Percentiles rank a stretch among this genome's conserved stretches.
phyloP scores from a whole-genome alignment of 2,888 invertebrate species.

The Oeneis ivallda region DNA sequence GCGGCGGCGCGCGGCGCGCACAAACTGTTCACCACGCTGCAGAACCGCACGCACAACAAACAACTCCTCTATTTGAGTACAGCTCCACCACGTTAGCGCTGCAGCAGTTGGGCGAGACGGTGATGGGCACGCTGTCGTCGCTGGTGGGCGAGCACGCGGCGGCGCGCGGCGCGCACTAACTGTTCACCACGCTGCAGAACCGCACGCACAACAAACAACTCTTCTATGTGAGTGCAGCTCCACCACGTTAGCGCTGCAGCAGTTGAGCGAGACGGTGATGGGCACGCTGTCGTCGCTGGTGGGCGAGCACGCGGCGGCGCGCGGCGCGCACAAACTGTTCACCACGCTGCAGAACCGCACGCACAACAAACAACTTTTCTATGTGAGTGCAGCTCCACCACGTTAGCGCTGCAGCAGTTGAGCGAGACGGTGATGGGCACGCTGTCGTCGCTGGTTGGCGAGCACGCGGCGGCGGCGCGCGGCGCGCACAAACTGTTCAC shows the following conservation, averaged over 20 bases:
- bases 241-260: neutral
- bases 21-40: conserved; percentile 1
- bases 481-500: conserved; percentile 1
- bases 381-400: neutral
- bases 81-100: neutral
- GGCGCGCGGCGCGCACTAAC: conserved; percentile 79
- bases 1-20: conserved; percentile 78
- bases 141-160: neutral
- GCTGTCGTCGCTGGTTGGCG: neutral
- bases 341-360: too few relatives aligned
- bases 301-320: neutral
- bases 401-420: neutral
- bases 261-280: neutral
- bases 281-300: neutral
- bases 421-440: conserved; percentile 8
- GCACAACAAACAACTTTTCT: too few relatives aligned
- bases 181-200: conserved; percentile 3
- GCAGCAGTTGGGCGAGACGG: neutral
- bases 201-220: conserved; percentile 5
- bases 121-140: conserved; percentile 10
- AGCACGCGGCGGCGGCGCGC: too few relatives aligned
- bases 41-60: conserved; percentile 1
- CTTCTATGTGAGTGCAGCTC: conserved; percentile 67
- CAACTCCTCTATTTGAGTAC: conserved; percentile 66
- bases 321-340: too few relatives aligned